These are phyloP conservation scores for Apodemia mormo DNA, from an alignment of 2,888 invertebrate species.

Conservation along the genomic window DNA sequence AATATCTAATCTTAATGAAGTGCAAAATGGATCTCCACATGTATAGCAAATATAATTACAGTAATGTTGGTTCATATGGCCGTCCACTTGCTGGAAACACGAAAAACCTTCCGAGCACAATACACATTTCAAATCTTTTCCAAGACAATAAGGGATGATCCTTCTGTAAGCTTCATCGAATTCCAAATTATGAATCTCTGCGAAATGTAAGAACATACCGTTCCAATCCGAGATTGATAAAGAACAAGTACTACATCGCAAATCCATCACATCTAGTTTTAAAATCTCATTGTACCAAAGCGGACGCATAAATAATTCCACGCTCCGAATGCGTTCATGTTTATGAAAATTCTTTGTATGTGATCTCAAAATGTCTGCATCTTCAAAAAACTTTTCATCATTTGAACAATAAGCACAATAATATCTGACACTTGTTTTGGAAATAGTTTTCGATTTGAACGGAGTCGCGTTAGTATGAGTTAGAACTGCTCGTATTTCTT, in stretches of 20 bases:
- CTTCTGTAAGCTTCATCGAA: constrained; percentile 50
- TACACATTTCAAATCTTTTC: constrained; percentile 46
- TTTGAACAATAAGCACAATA: constrained; percentile 57
- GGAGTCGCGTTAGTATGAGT: constrained; percentile 55
- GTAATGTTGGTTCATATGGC: constrained; percentile 65
- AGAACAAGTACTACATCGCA: constrained; percentile 51
- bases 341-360: constrained; percentile 50
- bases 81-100: constrained; percentile 50
- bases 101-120: constrained; percentile 49
- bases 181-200: constrained; percentile 42
- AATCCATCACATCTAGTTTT: constrained; percentile 53
- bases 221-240: constrained; percentile 48
- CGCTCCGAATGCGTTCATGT: constrained; percentile 36
- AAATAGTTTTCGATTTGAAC: constrained; percentile 49
- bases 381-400: constrained; percentile 43
- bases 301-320: constrained; percentile 54
- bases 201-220: constrained; percentile 54
- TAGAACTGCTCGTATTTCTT: constrained; percentile 45
- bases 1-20: constrained; percentile 46
- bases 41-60: constrained; percentile 57
- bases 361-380: constrained; percentile 46
- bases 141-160: constrained; percentile 53
- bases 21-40: constrained; percentile 58
- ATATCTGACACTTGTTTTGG: constrained; percentile 30
- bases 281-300: constrained; percentile 54